Percentiles rank a stretch among this genome's conserved stretches.
These are phyloP conservation scores for Ramphastos sulfuratus DNA, from an alignment of 2,113 vertebrate genomes.

Conservation along the genomic window DNA sequence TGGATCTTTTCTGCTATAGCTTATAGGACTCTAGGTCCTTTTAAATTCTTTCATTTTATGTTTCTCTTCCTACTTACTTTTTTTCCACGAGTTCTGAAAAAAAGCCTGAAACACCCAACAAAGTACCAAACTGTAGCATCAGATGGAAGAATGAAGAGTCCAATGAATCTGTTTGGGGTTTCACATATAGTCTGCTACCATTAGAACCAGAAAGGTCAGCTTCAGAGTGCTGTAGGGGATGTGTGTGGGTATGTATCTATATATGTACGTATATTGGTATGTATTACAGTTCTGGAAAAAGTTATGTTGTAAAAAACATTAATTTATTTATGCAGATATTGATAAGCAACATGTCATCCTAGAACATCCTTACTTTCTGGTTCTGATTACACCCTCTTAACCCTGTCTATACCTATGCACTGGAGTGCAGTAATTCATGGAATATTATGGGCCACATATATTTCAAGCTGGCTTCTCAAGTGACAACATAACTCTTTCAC, in stretches of 20 bases:
- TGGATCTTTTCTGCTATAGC: conserved; percentile 23
- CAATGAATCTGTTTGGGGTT: neutral
- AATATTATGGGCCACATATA: conserved; percentile 9
- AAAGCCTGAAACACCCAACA: neutral
- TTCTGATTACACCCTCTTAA: conserved; percentile 67
- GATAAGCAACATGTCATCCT: conserved; percentile 52
- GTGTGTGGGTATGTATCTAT: neutral
- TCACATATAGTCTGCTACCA: neutral
- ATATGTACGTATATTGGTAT: neutral
- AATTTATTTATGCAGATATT: conserved; percentile 14
- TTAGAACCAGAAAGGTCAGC: neutral
- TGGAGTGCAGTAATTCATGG: conserved; percentile 50
- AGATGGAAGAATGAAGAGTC: neutral
- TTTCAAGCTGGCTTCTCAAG: conserved; percentile 54
- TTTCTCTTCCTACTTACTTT: neutral
- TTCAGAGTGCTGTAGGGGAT: neutral
- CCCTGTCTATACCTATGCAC: conserved; percentile 40
- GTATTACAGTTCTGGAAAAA: neutral
- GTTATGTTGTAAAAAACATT: neutral
- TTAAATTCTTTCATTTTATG: conserved; percentile 48
- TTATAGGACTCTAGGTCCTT: conserved; percentile 2
- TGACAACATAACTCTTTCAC: conserved; percentile 57
- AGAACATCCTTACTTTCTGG: conserved; percentile 49
- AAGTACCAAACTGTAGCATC: neutral
- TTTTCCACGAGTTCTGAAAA: neutral